Evolutionary conservation across 2,888 invertebrate species (phyloP).

Genomic region (Sphinx pinastri): DNA sequence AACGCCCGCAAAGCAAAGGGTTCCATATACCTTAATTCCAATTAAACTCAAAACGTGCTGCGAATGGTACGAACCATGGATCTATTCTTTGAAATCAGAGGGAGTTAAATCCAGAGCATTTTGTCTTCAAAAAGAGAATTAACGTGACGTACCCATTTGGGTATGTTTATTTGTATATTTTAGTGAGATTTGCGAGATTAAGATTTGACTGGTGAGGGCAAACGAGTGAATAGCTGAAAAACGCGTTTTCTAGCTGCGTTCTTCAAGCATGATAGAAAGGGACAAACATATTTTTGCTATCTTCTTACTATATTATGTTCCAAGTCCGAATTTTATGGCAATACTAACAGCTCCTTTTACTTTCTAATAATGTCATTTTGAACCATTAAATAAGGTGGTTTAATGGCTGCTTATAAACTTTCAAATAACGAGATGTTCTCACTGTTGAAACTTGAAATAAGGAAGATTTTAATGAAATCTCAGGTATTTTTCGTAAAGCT

Average conservation of each 20-base stretch:
- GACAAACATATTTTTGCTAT: too few species aligned
- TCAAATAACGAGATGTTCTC: too few species aligned
- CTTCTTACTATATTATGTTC: too few species aligned
- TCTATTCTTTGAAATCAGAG: slow-evolving; percentile 32
- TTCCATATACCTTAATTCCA: slow-evolving; percentile 76
- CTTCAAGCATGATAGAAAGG: background rate
- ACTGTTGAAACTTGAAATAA: too few species aligned
- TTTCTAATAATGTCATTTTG: too few species aligned
- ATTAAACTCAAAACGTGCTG: slow-evolving; percentile 76
- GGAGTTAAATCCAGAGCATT: slow-evolving; percentile 29
- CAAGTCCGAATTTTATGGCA: too few species aligned
- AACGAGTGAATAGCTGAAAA: background rate
- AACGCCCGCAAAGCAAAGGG: slow-evolving; percentile 72
- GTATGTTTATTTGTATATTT: background rate
- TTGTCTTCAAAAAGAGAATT: slow-evolving; percentile 34
- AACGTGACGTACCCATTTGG: background rate
- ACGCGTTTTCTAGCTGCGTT: background rate
- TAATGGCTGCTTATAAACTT: too few species aligned
- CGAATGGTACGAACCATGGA: slow-evolving; percentile 54
- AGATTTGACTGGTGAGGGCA: background rate
- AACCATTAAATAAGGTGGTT: too few species aligned
- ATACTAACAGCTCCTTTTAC: too few species aligned
- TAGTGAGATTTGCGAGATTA: background rate
- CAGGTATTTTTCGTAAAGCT: too few species aligned
- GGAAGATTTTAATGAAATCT: too few species aligned